A percentile compares a stretch with the other conserved stretches of the same genome.
Evolutionary conservation across 2,113 vertebrate genomes (phyloP).

Genomic region (Bagarius yarrelli): DNA sequence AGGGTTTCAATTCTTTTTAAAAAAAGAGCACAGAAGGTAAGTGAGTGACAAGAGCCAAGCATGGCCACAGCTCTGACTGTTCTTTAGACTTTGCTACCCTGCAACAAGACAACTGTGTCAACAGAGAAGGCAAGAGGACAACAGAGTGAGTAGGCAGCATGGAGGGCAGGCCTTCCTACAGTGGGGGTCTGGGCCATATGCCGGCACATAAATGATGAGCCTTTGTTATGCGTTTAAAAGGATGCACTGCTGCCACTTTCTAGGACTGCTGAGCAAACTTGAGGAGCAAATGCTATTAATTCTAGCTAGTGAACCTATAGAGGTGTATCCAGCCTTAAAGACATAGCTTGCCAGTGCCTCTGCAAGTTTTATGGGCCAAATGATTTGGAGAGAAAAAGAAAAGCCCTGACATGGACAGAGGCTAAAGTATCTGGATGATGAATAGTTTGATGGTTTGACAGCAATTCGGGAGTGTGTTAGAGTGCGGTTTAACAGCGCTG

Average conservation of each 20-base stretch:
- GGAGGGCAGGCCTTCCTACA: conserved; percentile 44
- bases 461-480: not conserved
- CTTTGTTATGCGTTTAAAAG: conserved; percentile 59
- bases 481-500: not conserved
- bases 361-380: conserved; percentile 49
- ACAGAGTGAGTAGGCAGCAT: conserved; percentile 45
- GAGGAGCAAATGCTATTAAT: conserved; percentile 57
- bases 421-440: conserved; percentile 27
- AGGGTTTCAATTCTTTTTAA: conserved; percentile 12
- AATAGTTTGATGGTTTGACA: conserved; percentile 43
- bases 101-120: conserved; percentile 51
- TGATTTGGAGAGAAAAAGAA: conserved; percentile 41
- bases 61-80: conserved; percentile 5
- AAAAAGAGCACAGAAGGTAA: conserved; percentile 14
- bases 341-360: conserved; percentile 50
- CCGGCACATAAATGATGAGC: conserved; percentile 55
- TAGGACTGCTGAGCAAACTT: conserved; percentile 53
- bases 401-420: conserved; percentile 20
- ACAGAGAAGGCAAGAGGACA: conserved; percentile 42
- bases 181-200: conserved; percentile 57
- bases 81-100: conserved; percentile 33
- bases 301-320: conserved; percentile 59
- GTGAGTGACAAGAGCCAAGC: conserved; percentile 38
- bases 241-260: conserved; percentile 55
- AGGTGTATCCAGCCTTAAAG: conserved; percentile 59